Conservation (phyloP, 2,797 vertebrate species). For the Onychomys torridus region DNA sequence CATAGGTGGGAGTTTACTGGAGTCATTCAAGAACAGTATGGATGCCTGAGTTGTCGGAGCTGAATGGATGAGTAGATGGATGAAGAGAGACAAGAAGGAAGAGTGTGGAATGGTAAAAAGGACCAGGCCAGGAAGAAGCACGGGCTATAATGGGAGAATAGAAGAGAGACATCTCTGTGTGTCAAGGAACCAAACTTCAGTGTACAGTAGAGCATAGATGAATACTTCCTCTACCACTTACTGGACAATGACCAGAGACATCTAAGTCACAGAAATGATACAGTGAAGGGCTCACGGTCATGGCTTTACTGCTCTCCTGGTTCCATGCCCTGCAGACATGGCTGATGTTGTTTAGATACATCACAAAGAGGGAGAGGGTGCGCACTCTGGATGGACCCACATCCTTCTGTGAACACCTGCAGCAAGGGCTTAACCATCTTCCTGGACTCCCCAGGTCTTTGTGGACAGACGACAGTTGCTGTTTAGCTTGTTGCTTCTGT, state of each 20-base stretch:
- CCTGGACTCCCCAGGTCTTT: background rate
- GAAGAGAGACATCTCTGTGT: background rate
- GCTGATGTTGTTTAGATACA: background rate
- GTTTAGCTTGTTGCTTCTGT: background rate
- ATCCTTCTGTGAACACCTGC: background rate
- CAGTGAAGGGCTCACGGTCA: background rate
- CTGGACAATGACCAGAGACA: background rate
- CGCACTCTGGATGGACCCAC: too few relatives aligned
- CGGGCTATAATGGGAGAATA: background rate
- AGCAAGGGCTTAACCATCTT: fast-evolving
- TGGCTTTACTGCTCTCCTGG: background rate
- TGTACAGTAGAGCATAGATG: background rate
- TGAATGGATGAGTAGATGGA: background rate
- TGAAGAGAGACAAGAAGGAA: background rate
- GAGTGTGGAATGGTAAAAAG: background rate
- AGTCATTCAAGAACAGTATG: background rate
- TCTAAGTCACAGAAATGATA: background rate
- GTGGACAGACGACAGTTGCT: too few relatives aligned
- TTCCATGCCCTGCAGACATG: background rate
- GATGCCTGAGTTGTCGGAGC: fast-evolving
- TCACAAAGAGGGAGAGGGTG: fast-evolving
- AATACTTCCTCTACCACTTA: background rate
- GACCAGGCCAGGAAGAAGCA: fast-evolving
- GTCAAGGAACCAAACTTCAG: background rate
- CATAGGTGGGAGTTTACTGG: background rate